Conservation (phyloP, 2,113 vertebrate species). For the Rhinichthys klamathensis region DNA sequence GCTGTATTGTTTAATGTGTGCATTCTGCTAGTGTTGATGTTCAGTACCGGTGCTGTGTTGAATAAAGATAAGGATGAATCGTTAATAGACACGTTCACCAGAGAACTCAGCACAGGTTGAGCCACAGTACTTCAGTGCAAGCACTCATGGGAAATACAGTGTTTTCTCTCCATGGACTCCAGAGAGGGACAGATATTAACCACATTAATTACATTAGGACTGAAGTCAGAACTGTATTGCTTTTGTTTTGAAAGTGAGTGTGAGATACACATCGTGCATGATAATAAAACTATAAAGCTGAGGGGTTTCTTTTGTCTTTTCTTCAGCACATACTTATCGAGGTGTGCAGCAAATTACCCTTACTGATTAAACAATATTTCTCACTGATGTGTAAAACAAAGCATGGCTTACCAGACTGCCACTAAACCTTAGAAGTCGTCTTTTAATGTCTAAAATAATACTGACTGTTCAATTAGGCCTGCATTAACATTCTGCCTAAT, state of each 20-base stretch:
- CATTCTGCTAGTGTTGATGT: neutral
- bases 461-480: neutral
- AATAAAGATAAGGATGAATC: constrained; percentile 3
- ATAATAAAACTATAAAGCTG: neutral
- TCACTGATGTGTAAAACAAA: constrained; percentile 2
- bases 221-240: neutral
- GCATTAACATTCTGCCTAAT: neutral
- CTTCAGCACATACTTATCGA: neutral
- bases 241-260: neutral
- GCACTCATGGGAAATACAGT: constrained; percentile 24
- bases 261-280: neutral
- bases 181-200: neutral
- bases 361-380: neutral
- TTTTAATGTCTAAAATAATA: constrained; percentile 16
- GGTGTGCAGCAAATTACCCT: neutral
- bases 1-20: neutral
- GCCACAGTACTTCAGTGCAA: neutral
- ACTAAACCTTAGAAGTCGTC: neutral
- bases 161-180: constrained; percentile 28
- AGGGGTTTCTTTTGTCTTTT: neutral
- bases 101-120: constrained; percentile 23
- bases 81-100: neutral
- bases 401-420: no score
- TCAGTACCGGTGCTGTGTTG: neutral
- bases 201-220: neutral